Conservation (phyloP, 2,113 vertebrate species). For the Vidua macroura region DNA sequence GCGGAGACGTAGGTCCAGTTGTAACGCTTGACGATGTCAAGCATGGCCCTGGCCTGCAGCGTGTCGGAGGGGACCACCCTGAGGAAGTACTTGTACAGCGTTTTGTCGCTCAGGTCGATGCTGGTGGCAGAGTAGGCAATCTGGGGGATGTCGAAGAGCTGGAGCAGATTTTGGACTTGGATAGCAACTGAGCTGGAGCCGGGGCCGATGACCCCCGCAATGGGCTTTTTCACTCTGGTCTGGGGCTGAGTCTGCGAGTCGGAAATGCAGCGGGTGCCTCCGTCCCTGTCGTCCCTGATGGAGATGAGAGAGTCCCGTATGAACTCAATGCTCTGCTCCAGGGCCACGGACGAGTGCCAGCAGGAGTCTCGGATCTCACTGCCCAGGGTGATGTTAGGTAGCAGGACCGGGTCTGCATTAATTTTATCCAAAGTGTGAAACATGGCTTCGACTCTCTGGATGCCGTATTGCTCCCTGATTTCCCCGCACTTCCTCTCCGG, state of each 20-base stretch:
- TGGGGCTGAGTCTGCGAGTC: slow-evolving; percentile 82
- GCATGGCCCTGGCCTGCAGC: slow-evolving; percentile 93
- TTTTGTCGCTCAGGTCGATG: slow-evolving; percentile 97
- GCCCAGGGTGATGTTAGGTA: slow-evolving; percentile 96
- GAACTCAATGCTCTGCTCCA: slow-evolving; percentile 99
- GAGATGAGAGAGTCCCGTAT: slow-evolving; percentile 98
- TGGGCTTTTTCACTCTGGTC: slow-evolving; percentile 88
- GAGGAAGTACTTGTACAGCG: slow-evolving; percentile 96
- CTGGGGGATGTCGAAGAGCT: slow-evolving; percentile 98
- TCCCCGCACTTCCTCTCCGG: slow-evolving; percentile 97
- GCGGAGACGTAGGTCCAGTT: slow-evolving; percentile 99
- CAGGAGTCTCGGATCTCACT: slow-evolving; percentile 98
- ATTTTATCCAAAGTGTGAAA: slow-evolving; percentile 98
- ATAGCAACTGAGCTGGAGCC: slow-evolving; percentile 99
- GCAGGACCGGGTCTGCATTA: slow-evolving; percentile 86
- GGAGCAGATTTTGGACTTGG: slow-evolving; percentile 96
- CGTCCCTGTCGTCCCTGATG: slow-evolving; percentile 92
- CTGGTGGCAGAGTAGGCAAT: slow-evolving; percentile 98
- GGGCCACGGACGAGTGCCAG: slow-evolving; percentile 96
- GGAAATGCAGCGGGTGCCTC: slow-evolving; percentile 88
- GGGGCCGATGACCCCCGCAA: slow-evolving; percentile 94
- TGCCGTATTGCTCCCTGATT: slow-evolving; percentile 97
- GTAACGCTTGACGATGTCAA: slow-evolving; percentile 96
- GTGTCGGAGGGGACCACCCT: slow-evolving; percentile 96
- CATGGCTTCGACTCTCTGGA: slow-evolving; percentile 98